These are phyloP conservation scores for Cydia amplana DNA, from an alignment of 1,140 invertebrate genomes.

Conservation along the genomic window DNA sequence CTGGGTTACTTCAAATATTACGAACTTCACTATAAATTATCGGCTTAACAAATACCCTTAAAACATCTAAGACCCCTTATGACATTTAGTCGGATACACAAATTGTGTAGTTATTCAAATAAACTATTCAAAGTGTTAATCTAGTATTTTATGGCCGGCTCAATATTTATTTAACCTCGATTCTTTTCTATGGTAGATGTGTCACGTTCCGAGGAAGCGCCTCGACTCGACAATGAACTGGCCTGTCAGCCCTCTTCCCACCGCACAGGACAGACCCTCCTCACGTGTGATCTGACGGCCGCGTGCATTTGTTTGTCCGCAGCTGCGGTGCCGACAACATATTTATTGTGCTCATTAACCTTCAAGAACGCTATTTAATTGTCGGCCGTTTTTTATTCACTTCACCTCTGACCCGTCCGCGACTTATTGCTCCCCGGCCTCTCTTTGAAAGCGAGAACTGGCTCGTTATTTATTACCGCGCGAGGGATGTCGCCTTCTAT, in stretches of 20 bases:
- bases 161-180: constrained; percentile 47
- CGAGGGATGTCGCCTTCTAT: constrained; percentile 69
- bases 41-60: constrained; percentile 43
- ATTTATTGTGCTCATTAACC: constrained; percentile 80
- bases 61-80: constrained; percentile 15
- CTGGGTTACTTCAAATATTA: constrained; percentile 43
- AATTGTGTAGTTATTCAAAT: constrained; percentile 36
- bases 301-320: constrained; percentile 74
- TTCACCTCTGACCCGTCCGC: constrained; percentile 76
- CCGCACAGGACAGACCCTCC: constrained; percentile 54
- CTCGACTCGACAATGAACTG: constrained; percentile 60
- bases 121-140: constrained; percentile 19
- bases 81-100: constrained; percentile 33
- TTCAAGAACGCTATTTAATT: constrained; percentile 80
- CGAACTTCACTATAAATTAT: constrained; percentile 44
- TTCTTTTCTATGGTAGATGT: constrained; percentile 44
- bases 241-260: constrained; percentile 61
- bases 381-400: constrained; percentile 79
- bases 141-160: constrained; percentile 34
- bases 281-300: constrained; percentile 66
- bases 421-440: constrained; percentile 76
- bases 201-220: constrained; percentile 53
- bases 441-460: constrained; percentile 75
- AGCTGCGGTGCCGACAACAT: constrained; percentile 79
- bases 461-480: constrained; percentile 73